A percentile compares a stretch with the other conserved stretches of the same genome.
Evolutionary conservation across 2,888 invertebrate genomes (phyloP).

Genomic region (Achlya flavicornis): DNA sequence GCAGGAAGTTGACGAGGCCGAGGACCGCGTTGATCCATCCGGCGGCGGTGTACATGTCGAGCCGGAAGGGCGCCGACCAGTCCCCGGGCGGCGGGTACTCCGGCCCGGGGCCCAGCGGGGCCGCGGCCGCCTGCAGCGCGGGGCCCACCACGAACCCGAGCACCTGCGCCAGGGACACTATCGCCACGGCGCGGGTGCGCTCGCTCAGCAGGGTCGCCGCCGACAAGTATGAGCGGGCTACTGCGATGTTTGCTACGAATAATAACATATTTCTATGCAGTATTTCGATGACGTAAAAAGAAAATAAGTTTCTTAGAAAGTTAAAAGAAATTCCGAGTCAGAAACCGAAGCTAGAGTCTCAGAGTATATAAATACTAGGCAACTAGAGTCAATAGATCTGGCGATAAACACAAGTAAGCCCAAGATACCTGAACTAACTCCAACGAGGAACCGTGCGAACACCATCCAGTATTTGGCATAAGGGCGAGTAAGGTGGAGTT

Average conservation of each 20-base stretch:
- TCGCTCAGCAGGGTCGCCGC: conserved; percentile 92
- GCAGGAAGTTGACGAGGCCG: conserved; percentile 87
- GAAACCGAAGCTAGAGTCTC: too few species aligned
- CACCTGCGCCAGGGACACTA: conserved; percentile 93
- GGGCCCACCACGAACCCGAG: conserved; percentile 94
- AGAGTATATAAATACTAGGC: too few species aligned
- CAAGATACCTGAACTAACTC: conserved; percentile 89
- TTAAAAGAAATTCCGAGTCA: too few species aligned
- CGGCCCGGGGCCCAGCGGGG: conserved; percentile 87
- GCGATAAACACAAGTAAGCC: too few species aligned
- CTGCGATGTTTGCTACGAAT: conserved; percentile 89
- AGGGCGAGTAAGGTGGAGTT: conserved; percentile 87
- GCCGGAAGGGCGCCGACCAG: conserved; percentile 81
- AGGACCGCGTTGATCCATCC: conserved; percentile 93
- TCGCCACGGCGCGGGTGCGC: conserved; percentile 92
- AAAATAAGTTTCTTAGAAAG: background rate
- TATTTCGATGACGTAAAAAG: too few species aligned
- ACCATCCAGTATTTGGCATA: conserved; percentile 90
- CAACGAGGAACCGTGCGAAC: conserved; percentile 90
- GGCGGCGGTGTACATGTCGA: conserved; percentile 94
- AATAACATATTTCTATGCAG: background rate
- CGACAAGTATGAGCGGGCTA: conserved; percentile 92
- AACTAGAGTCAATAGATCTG: too few species aligned
- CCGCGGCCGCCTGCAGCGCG: conserved; percentile 91
- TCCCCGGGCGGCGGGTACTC: conserved; percentile 75